Conservation (phyloP, 2,888 invertebrate genomes). For the Archips xylosteana region DNA sequence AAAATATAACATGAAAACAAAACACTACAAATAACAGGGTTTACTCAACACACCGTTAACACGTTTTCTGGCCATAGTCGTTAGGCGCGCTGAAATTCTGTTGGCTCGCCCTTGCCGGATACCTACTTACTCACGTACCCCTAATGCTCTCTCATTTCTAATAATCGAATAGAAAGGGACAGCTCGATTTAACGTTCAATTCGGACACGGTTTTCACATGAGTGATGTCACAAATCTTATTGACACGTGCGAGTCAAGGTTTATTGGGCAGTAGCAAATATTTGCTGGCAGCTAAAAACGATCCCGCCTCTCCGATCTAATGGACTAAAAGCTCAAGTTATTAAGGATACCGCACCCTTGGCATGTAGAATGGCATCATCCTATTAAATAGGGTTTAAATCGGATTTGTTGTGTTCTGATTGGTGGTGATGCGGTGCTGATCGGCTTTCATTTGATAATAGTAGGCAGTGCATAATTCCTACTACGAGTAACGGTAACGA, state of each 20-base stretch:
- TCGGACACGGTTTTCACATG: slow-evolving; percentile 18
- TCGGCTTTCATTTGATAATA: not conserved
- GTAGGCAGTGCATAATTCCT: not conserved
- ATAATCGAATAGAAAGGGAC: not conserved
- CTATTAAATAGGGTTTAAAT: slow-evolving; percentile 20
- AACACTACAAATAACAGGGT: slow-evolving; percentile 8
- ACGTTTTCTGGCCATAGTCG: not conserved
- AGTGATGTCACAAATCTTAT: slow-evolving; percentile 56
- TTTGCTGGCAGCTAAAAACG: slow-evolving; percentile 55
- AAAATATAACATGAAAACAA: slow-evolving; percentile 1
- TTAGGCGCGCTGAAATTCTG: slow-evolving; percentile 8
- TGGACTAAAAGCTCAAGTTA: slow-evolving; percentile 40
- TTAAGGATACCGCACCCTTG: slow-evolving; percentile 33
- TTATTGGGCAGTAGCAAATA: slow-evolving; percentile 62
- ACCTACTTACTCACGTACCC: not conserved
- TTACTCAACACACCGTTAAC: slow-evolving; percentile 11
- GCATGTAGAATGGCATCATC: slow-evolving; percentile 17
- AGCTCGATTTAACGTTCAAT: slow-evolving; percentile 2
- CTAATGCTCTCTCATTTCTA: not conserved
- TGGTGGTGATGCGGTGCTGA: not conserved
- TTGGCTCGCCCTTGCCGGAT: slow-evolving; percentile 5
- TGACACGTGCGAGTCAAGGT: slow-evolving; percentile 62
- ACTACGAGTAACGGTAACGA: no score
- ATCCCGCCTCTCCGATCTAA: slow-evolving; percentile 46
- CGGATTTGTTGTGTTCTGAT: not conserved